Conservation (phyloP, 2,113 vertebrate species). For the Crypturellus undulatus region DNA sequence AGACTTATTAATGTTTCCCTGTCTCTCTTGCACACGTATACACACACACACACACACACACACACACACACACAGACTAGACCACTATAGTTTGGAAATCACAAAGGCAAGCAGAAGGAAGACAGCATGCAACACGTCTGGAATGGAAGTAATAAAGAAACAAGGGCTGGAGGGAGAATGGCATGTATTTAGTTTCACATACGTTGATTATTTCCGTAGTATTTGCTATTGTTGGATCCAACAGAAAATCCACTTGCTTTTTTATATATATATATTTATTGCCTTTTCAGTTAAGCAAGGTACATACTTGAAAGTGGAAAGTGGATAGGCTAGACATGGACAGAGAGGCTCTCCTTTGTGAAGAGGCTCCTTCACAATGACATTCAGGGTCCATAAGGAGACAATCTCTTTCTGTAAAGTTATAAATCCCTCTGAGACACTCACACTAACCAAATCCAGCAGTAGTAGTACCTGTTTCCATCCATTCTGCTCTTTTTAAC, state of each 20-base stretch:
- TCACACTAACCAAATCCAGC: accelerated
- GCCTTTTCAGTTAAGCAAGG: neutral
- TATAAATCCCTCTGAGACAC: neutral
- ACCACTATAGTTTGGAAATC: neutral
- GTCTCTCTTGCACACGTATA: no score
- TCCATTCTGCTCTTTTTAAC: neutral
- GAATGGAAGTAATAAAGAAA: neutral
- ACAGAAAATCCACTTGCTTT: neutral
- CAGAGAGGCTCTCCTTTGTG: neutral
- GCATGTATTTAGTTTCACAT: neutral
- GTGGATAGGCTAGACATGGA: neutral
- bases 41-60: neutral
- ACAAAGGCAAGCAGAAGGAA: constrained; percentile 3
- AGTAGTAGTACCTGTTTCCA: neutral
- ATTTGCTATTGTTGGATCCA: neutral
- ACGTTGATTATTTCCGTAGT: neutral
- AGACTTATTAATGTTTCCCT: neutral
- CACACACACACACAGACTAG: neutral
- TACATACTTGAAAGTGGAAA: neutral
- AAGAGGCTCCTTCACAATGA: neutral
- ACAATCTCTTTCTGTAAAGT: neutral
- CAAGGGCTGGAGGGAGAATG: neutral
- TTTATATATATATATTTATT: neutral
- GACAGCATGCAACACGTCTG: neutral
- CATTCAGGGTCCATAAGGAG: neutral